These are phyloP conservation scores for Ischnus inquisitorius DNA, from an alignment of 2,888 invertebrate genomes.

Conservation along the genomic window DNA sequence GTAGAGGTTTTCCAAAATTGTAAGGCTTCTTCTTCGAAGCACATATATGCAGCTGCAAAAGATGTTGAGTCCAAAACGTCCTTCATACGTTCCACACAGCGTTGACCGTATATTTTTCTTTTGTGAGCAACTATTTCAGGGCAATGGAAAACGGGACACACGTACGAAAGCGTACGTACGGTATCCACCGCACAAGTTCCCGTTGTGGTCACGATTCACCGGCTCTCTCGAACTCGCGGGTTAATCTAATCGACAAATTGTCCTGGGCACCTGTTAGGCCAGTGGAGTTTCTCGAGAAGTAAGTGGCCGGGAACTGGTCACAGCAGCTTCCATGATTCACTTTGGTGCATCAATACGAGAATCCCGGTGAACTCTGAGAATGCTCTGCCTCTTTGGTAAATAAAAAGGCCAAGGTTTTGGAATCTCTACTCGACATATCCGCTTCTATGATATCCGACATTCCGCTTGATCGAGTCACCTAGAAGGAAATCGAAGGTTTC, in stretches of 20 bases:
- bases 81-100: not conserved
- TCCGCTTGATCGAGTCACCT: constrained; percentile 41
- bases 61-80: not conserved
- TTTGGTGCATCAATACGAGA: not conserved
- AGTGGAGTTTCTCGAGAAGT: constrained; percentile 12
- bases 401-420: not conserved
- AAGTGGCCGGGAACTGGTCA: not conserved
- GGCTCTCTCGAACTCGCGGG: constrained; percentile 34
- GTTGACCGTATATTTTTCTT: too few relatives aligned
- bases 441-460: constrained; percentile 40
- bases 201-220: constrained; percentile 48
- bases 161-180: constrained; percentile 55
- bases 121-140: not conserved
- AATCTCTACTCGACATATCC: not conserved
- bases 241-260: constrained; percentile 72
- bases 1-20: too few relatives aligned
- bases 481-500: constrained; percentile 14
- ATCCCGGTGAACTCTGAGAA: not conserved
- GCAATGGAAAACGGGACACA: constrained; percentile 56
- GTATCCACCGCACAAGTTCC: constrained; percentile 23
- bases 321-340: not conserved
- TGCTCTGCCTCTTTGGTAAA: not conserved
- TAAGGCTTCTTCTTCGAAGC: not conserved
- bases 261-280: constrained; percentile 33
- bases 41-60: not conserved